Conservation (phyloP, 2,888 invertebrate species). For the Drosophila kuntzei region DNA sequence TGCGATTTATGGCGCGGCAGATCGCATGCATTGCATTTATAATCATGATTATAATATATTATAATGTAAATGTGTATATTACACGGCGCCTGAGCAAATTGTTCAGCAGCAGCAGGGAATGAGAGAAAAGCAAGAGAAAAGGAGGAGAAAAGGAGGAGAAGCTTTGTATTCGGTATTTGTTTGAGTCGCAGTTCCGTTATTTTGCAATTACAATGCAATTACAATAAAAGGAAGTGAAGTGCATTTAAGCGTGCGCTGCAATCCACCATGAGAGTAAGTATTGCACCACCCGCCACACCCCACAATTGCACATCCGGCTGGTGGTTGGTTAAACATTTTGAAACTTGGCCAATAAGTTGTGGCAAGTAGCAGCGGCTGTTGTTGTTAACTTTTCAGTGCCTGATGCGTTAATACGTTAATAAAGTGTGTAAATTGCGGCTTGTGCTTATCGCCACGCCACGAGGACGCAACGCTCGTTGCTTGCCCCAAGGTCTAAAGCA, state of each 20-base stretch:
- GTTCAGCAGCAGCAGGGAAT: slow-evolving; percentile 18
- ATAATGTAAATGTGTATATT: slow-evolving; percentile 74
- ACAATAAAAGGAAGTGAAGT: slow-evolving; percentile 78
- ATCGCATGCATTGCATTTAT: slow-evolving; percentile 76
- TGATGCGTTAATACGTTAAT: slow-evolving; percentile 83
- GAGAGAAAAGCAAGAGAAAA: background rate
- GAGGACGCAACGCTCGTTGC: slow-evolving; percentile 38
- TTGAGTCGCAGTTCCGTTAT: slow-evolving; percentile 66
- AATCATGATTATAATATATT: slow-evolving; percentile 80
- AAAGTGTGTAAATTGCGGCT: slow-evolving; percentile 83
- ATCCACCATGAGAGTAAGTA: slow-evolving; percentile 4
- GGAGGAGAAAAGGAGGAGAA: background rate
- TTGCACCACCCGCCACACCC: slow-evolving; percentile 6
- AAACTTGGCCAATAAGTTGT: slow-evolving; percentile 58
- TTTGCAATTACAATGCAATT: slow-evolving; percentile 80
- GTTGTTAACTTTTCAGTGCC: slow-evolving; percentile 61
- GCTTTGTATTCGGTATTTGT: slow-evolving; percentile 27
- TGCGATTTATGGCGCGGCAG: slow-evolving; percentile 81
- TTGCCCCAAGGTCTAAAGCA: slow-evolving; percentile 51
- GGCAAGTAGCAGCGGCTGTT: slow-evolving; percentile 26
- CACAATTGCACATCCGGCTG: slow-evolving; percentile 59
- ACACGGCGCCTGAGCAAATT: slow-evolving; percentile 71
- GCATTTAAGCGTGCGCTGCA: slow-evolving; percentile 74
- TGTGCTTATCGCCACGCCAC: slow-evolving; percentile 73
- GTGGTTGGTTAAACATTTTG: slow-evolving; percentile 49